Base-by-base conservation (phyloP, 2,797 vertebrate species). In the Myotis planiceps region DNA sequence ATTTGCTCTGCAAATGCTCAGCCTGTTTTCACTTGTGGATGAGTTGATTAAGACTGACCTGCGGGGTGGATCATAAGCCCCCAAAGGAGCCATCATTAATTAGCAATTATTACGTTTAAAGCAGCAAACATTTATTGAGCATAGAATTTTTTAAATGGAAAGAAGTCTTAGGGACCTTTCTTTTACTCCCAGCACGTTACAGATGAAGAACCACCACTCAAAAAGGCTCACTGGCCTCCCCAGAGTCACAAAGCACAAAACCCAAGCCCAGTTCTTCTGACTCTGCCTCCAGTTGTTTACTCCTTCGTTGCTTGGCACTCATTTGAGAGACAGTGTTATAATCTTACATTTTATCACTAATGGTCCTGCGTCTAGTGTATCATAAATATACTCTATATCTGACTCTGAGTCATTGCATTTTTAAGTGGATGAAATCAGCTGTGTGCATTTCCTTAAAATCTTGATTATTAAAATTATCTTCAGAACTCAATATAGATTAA, bases 141-240 rank as follows among this genome's bases (percentile, higher is more conserved):
- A 63, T 34, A 87, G 19, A 45, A 5, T 74, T 92, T 92, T 95
- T 55, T 68, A 90, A 92, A 7, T 53, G 87, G 29, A n/a, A 68
- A 78, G 10, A 83, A 66, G 5, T 16, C 51, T 88, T 85, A 53
- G 53, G 42, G 6, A 49, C 60, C 16, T 74, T 82, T 13, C 49
- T 80, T 37, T 72, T 66, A 80, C 45, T 69, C 14, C 9, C 5
- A 60, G 37, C 34, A n/a, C 53, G 49, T 94, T 60, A 75, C 18
- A 72, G 34, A n/a, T 76, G 53, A 87, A 83, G 49, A 81, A 72
- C 0, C 25, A 81, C 23, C 4, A n/a, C 9, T 7, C 25, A 76
- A 7, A 78, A 32, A 81, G 19, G 21, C 49, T 81, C 27, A 27
- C 0, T 51, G 23, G 15, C 15, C 25, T 53, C 7, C 2, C 1